These are phyloP conservation scores for Salmo trutta DNA, from an alignment of 2,797 vertebrate species.

Conservation along the genomic window DNA sequence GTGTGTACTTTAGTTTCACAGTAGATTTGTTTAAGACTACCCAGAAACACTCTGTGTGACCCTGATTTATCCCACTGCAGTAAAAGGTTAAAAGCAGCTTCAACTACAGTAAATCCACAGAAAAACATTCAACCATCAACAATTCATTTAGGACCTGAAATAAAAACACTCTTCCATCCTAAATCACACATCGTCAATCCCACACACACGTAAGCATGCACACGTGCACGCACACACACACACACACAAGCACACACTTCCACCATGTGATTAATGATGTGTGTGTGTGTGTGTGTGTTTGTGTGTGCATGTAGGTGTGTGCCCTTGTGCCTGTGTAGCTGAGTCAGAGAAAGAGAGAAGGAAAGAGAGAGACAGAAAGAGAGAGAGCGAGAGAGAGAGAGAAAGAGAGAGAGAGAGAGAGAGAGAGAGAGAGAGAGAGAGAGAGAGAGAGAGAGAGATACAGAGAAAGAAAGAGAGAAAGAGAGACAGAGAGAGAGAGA, in stretches of 20 bases:
- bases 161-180: background rate
- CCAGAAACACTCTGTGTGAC: too few species aligned
- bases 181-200: background rate
- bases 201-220: too few species aligned
- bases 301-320: background rate
- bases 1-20: too few species aligned
- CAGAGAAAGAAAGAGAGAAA: background rate
- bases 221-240: background rate
- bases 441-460: background rate
- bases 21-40: too few species aligned
- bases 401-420: background rate
- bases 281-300: background rate
- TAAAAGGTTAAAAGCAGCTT: background rate
- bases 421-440: background rate
- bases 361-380: background rate
- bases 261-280: conserved; percentile 2
- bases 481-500: background rate
- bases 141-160: background rate
- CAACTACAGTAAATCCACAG: background rate
- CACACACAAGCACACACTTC: background rate
- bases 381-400: background rate
- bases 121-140: background rate
- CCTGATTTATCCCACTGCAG: too few species aligned
- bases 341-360: background rate
- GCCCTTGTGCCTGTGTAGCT: background rate